Percentiles rank a stretch among this genome's conserved stretches.
These are phyloP conservation scores for Bovichtus variegatus DNA, from an alignment of 2,797 vertebrate genomes.

Conservation along the genomic window DNA sequence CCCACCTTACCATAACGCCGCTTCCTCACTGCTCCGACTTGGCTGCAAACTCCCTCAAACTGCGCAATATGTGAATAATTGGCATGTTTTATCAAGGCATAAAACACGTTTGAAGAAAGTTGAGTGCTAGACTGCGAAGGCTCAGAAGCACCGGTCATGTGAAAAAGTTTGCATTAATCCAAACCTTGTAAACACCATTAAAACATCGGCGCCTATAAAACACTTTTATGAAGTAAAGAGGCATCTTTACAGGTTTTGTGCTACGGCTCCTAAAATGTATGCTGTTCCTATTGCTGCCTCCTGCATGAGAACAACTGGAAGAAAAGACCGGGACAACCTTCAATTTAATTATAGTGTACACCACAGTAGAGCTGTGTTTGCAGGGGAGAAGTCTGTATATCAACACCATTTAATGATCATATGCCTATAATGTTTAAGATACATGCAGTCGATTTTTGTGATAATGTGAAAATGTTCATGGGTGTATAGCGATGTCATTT, in stretches of 20 bases:
- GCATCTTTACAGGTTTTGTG: constrained; percentile 79
- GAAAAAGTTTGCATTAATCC: constrained; percentile 71
- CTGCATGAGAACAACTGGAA: constrained; percentile 39
- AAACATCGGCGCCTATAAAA: constrained; percentile 84
- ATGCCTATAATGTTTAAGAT: neutral
- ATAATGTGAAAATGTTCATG: neutral
- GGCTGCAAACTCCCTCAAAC: constrained; percentile 75
- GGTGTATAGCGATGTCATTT: neutral
- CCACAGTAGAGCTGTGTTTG: neutral
- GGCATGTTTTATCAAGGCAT: constrained; percentile 74
- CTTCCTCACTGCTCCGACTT: constrained; percentile 69
- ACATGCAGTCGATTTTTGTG: neutral
- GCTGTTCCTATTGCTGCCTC: constrained; percentile 28
- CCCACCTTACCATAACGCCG: constrained; percentile 54
- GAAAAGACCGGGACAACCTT: constrained; percentile 16
- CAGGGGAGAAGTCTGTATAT: neutral
- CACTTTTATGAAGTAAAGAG: constrained; percentile 87
- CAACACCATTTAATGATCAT: neutral
- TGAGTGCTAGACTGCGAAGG: constrained; percentile 65
- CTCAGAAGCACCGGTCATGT: constrained; percentile 69
- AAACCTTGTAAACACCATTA: constrained; percentile 88
- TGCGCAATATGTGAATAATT: constrained; percentile 81
- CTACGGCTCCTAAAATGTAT: constrained; percentile 59
- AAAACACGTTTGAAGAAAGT: constrained; percentile 73
- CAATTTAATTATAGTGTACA: constrained; percentile 1